Percentiles rank a stretch among this genome's conserved stretches.
Conservation (phyloP, 2,797 vertebrate species). For the Microcaecilia unicolor region DNA sequence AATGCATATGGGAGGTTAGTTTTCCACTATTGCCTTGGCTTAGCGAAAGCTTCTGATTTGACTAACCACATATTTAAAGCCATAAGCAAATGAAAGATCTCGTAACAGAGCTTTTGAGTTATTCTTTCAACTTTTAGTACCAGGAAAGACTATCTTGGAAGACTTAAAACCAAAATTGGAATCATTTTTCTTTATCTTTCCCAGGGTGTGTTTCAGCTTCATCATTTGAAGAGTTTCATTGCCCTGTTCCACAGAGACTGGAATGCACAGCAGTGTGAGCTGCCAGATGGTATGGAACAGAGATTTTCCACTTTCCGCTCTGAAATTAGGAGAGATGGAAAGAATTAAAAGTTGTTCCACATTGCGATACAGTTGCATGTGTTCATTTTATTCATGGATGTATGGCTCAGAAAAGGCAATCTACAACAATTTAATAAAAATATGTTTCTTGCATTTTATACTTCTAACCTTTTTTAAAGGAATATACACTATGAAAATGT, state of each 20-base stretch:
- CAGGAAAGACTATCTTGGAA: no score
- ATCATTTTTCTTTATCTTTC: conserved; percentile 13
- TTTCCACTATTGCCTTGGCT: neutral
- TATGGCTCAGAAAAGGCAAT: neutral
- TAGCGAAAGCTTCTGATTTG: conserved; percentile 15
- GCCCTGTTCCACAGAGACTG: conserved; percentile 5
- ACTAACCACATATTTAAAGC: conserved; percentile 6
- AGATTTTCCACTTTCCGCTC: conserved; percentile 31
- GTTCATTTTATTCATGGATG: neutral
- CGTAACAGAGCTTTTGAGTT: no score
- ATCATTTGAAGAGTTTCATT: conserved; percentile 16
- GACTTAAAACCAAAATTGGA: conserved; percentile 17
- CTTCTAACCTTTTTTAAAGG: no score
- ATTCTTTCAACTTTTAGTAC: no score
- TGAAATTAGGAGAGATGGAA: conserved; percentile 11
- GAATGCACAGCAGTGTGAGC: conserved; percentile 1
- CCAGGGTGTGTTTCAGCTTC: conserved; percentile 3
- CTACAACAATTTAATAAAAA: no score
- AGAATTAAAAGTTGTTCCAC: neutral
- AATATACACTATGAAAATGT: no score
- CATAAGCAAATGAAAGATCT: conserved; percentile 24
- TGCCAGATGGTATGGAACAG: conserved; percentile 32
- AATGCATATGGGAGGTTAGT: conserved; percentile 18
- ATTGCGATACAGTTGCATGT: neutral
- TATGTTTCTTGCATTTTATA: no score